Evolutionary conservation across 2,888 invertebrate genomes (phyloP).

Genomic region (Dorcus parallelipipedus): DNA sequence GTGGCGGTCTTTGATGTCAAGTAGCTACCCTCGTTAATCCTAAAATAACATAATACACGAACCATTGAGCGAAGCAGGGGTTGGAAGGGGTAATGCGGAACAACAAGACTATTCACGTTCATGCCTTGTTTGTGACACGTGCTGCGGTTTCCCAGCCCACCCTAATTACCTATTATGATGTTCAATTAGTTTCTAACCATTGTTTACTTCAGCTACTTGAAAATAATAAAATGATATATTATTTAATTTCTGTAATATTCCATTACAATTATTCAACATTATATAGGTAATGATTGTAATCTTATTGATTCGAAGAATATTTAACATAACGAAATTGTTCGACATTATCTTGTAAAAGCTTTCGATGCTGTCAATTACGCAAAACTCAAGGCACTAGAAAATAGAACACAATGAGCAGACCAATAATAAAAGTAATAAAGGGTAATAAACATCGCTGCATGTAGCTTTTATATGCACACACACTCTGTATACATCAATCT

Average conservation of each 20-base stretch:
- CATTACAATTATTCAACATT: too few relatives aligned
- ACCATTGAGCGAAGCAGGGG: slow-evolving; percentile 28
- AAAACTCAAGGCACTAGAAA: slow-evolving; percentile 6
- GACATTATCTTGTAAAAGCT: too few relatives aligned
- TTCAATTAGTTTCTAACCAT: slow-evolving; percentile 40
- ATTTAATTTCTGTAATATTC: too few relatives aligned
- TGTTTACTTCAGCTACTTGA: slow-evolving; percentile 8
- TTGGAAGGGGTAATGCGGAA: slow-evolving; percentile 26
- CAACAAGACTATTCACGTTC: slow-evolving; percentile 34
- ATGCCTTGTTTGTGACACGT: slow-evolving; percentile 43
- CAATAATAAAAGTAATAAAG: too few relatives aligned
- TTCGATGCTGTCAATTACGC: too few relatives aligned
- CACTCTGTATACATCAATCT: too few relatives aligned
- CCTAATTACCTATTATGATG: slow-evolving; percentile 32
- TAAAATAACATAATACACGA: slow-evolving; percentile 43
- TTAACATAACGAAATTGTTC: too few relatives aligned
- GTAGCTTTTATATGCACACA: too few relatives aligned
- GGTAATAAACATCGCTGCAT: too few relatives aligned
- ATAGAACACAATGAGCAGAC: not conserved
- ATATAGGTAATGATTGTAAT: too few relatives aligned
- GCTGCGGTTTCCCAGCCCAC: slow-evolving; percentile 25
- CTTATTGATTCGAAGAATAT: too few relatives aligned
- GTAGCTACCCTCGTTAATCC: slow-evolving; percentile 42
- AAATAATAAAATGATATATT: too few relatives aligned
- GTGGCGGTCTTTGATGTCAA: slow-evolving; percentile 42